A percentile compares a stretch with the other conserved stretches of the same genome.
phyloP scores from a whole-genome alignment of 2,797 vertebrate genomes.

The Microtus agrestis region DNA sequence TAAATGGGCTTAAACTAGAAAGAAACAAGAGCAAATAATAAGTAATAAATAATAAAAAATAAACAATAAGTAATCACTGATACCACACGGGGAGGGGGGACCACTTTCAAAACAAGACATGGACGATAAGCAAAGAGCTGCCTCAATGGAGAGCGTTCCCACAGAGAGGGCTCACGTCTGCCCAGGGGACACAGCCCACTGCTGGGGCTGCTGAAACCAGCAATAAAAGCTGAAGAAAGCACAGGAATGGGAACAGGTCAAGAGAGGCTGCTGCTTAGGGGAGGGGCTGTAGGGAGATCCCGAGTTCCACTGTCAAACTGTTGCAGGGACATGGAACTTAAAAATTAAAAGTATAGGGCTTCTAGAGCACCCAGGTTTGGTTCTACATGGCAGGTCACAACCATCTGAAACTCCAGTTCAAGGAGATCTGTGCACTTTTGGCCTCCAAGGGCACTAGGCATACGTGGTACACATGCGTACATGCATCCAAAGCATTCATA shows the following conservation, averaged over 20 bases:
- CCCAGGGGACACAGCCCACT: background rate
- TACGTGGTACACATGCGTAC: too few relatives aligned
- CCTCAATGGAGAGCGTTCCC: background rate
- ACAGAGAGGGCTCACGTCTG: background rate
- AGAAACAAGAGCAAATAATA: too few relatives aligned
- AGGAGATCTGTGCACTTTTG: background rate
- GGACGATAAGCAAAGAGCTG: background rate
- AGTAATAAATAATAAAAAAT: too few relatives aligned
- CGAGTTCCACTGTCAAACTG: too few relatives aligned
- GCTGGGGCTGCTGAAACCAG: background rate
- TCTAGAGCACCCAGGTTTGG: background rate
- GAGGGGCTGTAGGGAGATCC: background rate
- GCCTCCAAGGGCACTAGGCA: background rate
- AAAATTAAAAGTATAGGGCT: background rate
- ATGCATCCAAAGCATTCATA: background rate
- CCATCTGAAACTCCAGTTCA: background rate
- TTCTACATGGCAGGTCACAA: background rate
- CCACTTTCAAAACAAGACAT: background rate
- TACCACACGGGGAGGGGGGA: too few relatives aligned
- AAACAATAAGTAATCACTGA: too few relatives aligned
- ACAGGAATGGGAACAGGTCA: rapidly evolving
- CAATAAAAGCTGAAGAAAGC: background rate
- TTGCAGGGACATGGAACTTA: background rate
- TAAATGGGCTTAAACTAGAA: too few relatives aligned
- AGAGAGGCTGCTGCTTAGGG: background rate